Evolutionary conservation across 2,113 vertebrate genomes (phyloP).

Genomic region (Conger conger): DNA sequence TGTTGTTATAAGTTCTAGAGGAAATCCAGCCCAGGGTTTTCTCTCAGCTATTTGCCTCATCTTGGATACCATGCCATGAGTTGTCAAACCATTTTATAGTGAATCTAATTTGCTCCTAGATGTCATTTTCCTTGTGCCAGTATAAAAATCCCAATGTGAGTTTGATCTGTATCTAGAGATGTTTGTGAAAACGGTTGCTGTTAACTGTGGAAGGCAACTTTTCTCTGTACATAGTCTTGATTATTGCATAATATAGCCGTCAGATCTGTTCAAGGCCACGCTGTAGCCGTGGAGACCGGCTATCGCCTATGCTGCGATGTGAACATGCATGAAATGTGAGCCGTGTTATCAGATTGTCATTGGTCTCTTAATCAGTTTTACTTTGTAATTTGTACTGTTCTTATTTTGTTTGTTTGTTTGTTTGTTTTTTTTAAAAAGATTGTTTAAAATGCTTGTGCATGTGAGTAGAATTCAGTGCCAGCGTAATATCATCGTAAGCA

Average conservation of each 20-base stretch:
- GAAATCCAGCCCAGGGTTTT: neutral
- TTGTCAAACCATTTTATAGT: constrained; percentile 65
- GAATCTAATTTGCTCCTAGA: constrained; percentile 57
- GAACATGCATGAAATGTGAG: constrained; percentile 68
- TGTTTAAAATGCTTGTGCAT: constrained; percentile 75
- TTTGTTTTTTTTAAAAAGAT: constrained; percentile 72
- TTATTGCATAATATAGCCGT: constrained; percentile 38
- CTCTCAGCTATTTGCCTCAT: constrained; percentile 4
- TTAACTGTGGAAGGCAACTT: constrained; percentile 65
- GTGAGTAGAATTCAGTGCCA: constrained; percentile 53
- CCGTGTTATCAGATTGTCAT: constrained; percentile 61
- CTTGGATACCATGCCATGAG: neutral
- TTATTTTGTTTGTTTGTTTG: constrained; percentile 69
- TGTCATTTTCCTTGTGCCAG: constrained; percentile 65
- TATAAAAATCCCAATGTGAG: constrained; percentile 66
- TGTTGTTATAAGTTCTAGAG: neutral
- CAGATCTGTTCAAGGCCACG: constrained; percentile 47
- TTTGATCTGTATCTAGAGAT: constrained; percentile 64
- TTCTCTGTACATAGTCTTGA: constrained; percentile 60
- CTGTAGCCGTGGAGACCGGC: constrained; percentile 43
- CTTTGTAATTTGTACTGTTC: constrained; percentile 72
- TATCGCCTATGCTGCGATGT: constrained; percentile 62
- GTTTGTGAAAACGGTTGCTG: constrained; percentile 48
- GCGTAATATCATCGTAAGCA: constrained; percentile 36
- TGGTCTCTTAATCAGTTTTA: constrained; percentile 59